Evolutionary conservation across 2,888 invertebrate species (phyloP), one percentile per base, ranked within the genome.

Genomic region (Eugnorisma glareosa): DNA sequence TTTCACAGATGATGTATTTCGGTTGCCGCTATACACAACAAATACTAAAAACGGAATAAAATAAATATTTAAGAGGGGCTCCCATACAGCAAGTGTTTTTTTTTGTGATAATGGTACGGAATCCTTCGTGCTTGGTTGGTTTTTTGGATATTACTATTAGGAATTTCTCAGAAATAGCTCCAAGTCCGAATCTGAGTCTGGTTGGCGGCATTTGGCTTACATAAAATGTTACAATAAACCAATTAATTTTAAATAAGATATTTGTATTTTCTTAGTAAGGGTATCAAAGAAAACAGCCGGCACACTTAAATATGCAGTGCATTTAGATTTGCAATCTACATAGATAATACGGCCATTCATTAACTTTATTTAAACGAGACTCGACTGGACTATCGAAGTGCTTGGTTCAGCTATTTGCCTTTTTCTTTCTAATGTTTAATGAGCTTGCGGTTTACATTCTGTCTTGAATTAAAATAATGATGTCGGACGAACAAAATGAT

Each of bases 271-370:
- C 40, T 64, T 40, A 40, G 51, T 71, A 81, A 45, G 3, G 31
- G 45, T 28, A 21, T 48, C 45, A 68, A 37, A 51, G 37, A 72
- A 75, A 43, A 72, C 76, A 64, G 28, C 57, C 31, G 31, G 66
- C 28, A 37, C n/a, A 67, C 28, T 77, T 73, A 75, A 45, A 81
- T 71, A 77, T 79, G 81, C 82, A 84, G 79, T 82, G 79, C 80
- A 73, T 79, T 79, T 81, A 79, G 72, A 76, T 82, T 79, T 81
- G 81, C 84, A 89, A 88, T 91, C 88, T 91, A 89, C 90, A 89
- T 88, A 83, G 84, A 79, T 79, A 75, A 73, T 84, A 63, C 43
- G 61, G 61, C 67, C 79, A 89, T 91, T 91, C 90, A 93, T 92
- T 91, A 90, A 85, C 86, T 81, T 77, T 86, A 87, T 88, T 89